Evolutionary conservation across 2,113 vertebrate genomes (phyloP), one percentile per base, ranked within the genome.

Genomic region (Fregetta grallaria): DNA sequence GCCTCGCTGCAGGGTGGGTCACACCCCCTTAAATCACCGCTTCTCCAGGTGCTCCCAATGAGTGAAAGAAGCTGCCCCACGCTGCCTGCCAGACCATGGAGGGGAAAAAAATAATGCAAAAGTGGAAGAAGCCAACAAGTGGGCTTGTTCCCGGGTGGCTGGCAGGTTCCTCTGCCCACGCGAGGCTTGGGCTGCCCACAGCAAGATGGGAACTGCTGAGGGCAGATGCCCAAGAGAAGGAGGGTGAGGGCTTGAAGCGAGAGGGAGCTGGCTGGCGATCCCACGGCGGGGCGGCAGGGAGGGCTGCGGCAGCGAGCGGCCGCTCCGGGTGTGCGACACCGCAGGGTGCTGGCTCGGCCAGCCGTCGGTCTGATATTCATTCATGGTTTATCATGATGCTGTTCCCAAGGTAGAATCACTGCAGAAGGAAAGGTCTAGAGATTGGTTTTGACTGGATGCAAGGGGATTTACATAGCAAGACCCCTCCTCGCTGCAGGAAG

Each of bases 321-420:
- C 3, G 5, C 56, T 13, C 52, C 8, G 11, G 32, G 30, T 56
- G 21, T 29, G 21, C 0, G 0, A 23, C 17, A 29, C 7, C 1
- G 1, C 27, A 4, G 16, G 25, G 34, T 17, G 34, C 44, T 26
- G 34, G 11, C 40, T 66, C 23, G 13, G 76, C 1, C 3, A 62
- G 53, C 66, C 0, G 0, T 20, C 0, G 0, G 25, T 11, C 75
- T 44, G 4, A 53, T 67, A 71, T 58, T 40, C 23, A 36, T 21
- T 40, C 7, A 4, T 0, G 1, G 66, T 44, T 91, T 23, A 27
- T 34, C 25, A 7, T 3, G 1, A 3, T 25, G 53, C 16, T 63
- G n/a, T 21, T 45, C 53, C 53, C 32, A 32, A 83, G 68, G 63
- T 15, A 49, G 40, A 55, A 61, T 42, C 11, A 6, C 44, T 47